A percentile compares a stretch with the other conserved stretches of the same genome.
Conservation (phyloP, 2,888 invertebrate genomes). For the Gryllus longicercus region DNA sequence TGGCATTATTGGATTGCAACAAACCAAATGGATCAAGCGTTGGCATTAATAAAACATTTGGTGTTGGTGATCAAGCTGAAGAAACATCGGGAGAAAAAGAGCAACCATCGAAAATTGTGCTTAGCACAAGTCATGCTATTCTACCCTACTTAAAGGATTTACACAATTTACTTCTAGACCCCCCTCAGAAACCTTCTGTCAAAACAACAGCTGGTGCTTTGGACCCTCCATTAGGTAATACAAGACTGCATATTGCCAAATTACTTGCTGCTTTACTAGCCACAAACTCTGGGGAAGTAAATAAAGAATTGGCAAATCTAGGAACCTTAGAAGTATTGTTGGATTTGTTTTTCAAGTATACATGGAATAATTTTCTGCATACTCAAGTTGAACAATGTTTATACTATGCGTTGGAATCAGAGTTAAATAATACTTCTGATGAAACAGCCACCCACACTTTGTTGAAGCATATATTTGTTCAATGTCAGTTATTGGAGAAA, state of each 20-base stretch:
- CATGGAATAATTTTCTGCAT: slow-evolving; percentile 95
- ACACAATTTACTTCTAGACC: slow-evolving; percentile 63
- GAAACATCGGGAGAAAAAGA: slow-evolving; percentile 50
- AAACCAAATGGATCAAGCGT: slow-evolving; percentile 42
- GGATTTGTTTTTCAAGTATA: slow-evolving; percentile 84
- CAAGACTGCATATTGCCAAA: slow-evolving; percentile 74
- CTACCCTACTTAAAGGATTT: slow-evolving; percentile 66
- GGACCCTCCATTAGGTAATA: slow-evolving; percentile 73
- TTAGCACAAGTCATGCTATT: slow-evolving; percentile 61
- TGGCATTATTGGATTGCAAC: slow-evolving; percentile 61
- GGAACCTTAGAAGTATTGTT: slow-evolving; percentile 56
- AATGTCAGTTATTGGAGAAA: slow-evolving; percentile 74
- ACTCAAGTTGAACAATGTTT: slow-evolving; percentile 81
- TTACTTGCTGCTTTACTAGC: slow-evolving; percentile 72
- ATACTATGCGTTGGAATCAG: slow-evolving; percentile 60
- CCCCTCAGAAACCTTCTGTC: slow-evolving; percentile 67
- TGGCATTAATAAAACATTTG: slow-evolving; percentile 22
- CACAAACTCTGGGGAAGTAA: slow-evolving; percentile 68
- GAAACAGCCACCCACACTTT: slow-evolving; percentile 39
- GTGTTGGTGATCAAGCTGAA: slow-evolving; percentile 26
- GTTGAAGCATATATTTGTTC: slow-evolving; percentile 57
- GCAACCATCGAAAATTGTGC: slow-evolving; percentile 58
- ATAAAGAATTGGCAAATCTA: slow-evolving; percentile 59
- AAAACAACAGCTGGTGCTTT: slow-evolving; percentile 67
- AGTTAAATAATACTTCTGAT: slow-evolving; percentile 43